These are phyloP conservation scores for Brachypteracias leptosomus DNA, from an alignment of 2,113 vertebrate genomes.

Conservation along the genomic window DNA sequence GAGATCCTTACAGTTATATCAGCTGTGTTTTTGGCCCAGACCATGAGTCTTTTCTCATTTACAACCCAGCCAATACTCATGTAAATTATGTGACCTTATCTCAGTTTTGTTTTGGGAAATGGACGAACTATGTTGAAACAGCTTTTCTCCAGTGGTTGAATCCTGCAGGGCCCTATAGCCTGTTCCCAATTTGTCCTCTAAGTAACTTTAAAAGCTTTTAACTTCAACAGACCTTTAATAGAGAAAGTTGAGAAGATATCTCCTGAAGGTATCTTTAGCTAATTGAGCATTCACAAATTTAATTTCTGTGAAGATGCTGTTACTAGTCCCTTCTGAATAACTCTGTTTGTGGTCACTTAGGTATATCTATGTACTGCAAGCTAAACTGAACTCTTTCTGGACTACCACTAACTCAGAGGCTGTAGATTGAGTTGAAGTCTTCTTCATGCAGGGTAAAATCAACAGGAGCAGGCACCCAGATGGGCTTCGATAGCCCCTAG, in stretches of 20 bases:
- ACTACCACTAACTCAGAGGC: rapidly evolving
- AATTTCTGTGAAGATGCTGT: neutral
- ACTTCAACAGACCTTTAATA: neutral
- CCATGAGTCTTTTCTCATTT: neutral
- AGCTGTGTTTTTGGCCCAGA: slow-evolving; percentile 20
- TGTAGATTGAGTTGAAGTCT: neutral
- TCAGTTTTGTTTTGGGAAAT: neutral
- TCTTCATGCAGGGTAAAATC: neutral
- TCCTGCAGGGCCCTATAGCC: neutral
- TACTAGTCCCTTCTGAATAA: neutral
- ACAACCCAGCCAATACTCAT: neutral
- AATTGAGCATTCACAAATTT: neutral
- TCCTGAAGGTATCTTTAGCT: neutral
- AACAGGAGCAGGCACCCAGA: neutral
- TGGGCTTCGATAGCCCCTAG: neutral
- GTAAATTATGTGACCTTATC: neutral
- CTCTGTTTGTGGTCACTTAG: neutral
- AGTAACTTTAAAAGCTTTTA: neutral
- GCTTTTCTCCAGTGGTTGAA: neutral
- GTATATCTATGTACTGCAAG: neutral
- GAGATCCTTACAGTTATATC: neutral
- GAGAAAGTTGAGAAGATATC: neutral
- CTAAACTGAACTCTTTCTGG: neutral
- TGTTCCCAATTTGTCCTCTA: too few species aligned
- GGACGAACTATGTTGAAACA: neutral